A percentile compares a stretch with the other conserved stretches of the same genome.
phyloP scores from a whole-genome alignment of 2,113 vertebrate genomes.

The Malurus melanocephalus region DNA sequence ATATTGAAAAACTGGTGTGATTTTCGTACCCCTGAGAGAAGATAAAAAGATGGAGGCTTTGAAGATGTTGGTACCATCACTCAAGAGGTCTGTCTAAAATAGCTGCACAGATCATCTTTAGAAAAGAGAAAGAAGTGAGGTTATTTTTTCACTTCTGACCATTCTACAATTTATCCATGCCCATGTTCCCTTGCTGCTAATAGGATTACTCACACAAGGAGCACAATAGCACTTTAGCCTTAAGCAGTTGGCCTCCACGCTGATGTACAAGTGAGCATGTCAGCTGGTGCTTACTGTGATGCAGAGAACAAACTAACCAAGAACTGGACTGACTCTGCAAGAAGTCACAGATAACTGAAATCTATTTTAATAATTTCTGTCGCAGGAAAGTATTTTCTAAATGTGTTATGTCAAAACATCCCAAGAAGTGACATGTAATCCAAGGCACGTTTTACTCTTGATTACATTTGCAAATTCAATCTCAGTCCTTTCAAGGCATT shows the following conservation, averaged over 20 bases:
- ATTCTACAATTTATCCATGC: not conserved
- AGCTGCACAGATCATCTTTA: not conserved
- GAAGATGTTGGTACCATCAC: not conserved
- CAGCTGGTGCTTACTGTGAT: not conserved
- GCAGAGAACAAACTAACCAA: not conserved
- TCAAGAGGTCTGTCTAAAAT: not conserved
- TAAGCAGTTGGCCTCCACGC: not conserved
- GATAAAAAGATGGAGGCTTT: not conserved
- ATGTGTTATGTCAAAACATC: conserved; percentile 32
- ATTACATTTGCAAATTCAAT: conserved; percentile 48
- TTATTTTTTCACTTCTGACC: not conserved
- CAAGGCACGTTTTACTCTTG: conserved; percentile 27
- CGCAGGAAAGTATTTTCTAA: conserved; percentile 25
- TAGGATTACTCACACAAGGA: conserved; percentile 26
- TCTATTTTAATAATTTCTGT: conserved; percentile 34
- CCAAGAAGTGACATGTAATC: conserved; percentile 23
- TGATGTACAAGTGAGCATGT: not conserved
- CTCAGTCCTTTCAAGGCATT: conserved; percentile 19
- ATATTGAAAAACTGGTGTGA: not conserved
- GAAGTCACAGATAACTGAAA: not conserved
- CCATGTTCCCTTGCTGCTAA: conserved; percentile 1
- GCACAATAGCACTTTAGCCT: conserved; percentile 8
- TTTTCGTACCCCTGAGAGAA: not conserved
- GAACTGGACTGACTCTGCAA: conserved; percentile 2
- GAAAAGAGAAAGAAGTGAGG: not conserved